A percentile compares a stretch with the other conserved stretches of the same genome.
Conservation (phyloP, 2,113 vertebrate genomes). For the Columbina picui region DNA sequence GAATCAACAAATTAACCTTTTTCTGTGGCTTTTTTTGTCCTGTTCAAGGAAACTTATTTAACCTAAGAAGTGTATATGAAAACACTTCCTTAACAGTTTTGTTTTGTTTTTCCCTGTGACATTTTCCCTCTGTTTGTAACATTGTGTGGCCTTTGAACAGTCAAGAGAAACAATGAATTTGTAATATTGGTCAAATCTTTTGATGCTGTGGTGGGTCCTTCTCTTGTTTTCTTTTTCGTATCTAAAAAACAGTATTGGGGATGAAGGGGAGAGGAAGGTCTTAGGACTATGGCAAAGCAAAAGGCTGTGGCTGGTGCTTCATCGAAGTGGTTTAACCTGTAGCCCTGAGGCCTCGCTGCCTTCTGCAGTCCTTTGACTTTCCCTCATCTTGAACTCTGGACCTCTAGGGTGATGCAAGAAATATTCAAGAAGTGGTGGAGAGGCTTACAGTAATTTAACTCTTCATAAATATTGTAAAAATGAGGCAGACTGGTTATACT, state of each 20-base stretch:
- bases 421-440: background rate
- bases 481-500: background rate
- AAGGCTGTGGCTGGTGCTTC: background rate
- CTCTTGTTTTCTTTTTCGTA: background rate
- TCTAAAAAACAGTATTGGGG: background rate
- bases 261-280: background rate
- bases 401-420: background rate
- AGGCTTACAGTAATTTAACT: background rate
- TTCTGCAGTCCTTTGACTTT: background rate
- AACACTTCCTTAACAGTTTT: background rate
- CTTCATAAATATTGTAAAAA: background rate
- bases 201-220: background rate
- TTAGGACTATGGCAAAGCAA: background rate
- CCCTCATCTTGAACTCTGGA: background rate
- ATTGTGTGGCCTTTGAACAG: background rate
- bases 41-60: background rate
- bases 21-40: background rate
- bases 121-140: background rate
- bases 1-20: background rate
- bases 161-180: background rate
- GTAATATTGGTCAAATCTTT: background rate
- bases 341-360: background rate
- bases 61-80: background rate
- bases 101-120: background rate
- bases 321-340: background rate